phyloP scores from a whole-genome alignment of 2,113 vertebrate species.

The Sigmodon hispidus region DNA sequence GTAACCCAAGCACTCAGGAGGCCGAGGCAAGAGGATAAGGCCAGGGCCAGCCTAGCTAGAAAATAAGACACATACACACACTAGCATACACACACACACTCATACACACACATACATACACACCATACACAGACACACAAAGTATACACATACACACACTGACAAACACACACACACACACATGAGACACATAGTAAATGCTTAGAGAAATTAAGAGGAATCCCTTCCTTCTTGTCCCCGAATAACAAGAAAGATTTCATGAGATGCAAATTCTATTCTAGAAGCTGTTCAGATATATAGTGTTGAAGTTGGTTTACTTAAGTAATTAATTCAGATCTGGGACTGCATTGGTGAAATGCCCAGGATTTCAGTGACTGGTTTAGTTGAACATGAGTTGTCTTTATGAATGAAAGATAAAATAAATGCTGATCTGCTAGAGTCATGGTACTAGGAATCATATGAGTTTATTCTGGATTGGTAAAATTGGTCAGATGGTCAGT shows the following conservation, averaged over 20 bases:
- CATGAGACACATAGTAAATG: background rate
- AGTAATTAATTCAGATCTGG: slow-evolving; percentile 45
- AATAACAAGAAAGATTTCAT: background rate
- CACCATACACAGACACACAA: background rate
- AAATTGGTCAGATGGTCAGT: background rate
- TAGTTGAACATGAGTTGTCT: slow-evolving; percentile 48
- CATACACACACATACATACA: background rate
- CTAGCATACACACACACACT: background rate
- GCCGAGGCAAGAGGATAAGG: background rate
- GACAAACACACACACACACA: background rate
- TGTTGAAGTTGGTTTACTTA: slow-evolving; percentile 22
- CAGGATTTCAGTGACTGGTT: slow-evolving; percentile 24
- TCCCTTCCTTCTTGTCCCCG: background rate
- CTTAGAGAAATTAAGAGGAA: background rate
- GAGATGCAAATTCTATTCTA: background rate
- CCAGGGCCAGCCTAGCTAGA: background rate
- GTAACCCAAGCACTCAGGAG: background rate
- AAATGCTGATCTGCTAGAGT: slow-evolving; percentile 1
- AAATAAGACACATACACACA: background rate
- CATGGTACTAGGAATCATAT: background rate
- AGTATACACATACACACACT: background rate
- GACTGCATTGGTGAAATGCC: slow-evolving; percentile 37
- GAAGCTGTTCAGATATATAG: background rate
- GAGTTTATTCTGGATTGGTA: background rate
- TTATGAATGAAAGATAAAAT: slow-evolving; percentile 54